Base-by-base conservation (phyloP, 2,113 vertebrate genomes). In the Entomyzon cyanotis region DNA sequence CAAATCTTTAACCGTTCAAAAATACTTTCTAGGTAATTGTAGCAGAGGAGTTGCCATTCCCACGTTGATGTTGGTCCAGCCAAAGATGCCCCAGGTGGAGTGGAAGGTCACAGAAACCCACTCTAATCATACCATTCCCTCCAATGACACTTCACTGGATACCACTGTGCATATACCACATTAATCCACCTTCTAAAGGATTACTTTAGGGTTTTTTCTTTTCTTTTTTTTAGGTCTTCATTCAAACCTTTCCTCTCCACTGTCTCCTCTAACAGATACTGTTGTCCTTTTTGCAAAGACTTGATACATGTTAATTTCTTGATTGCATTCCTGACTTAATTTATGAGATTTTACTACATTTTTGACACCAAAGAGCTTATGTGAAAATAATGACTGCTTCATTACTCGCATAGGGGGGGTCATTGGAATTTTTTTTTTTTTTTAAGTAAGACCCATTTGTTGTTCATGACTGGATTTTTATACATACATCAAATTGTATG, bases 151-250 rank as follows among this genome's bases (percentile, higher is more conserved):
- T 81, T 39, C 21, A 10, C 1, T 23, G 56, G 30, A 18, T 47
- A 35, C 9, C 0, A 1, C 11, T 44, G n/a, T 49, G 44, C 44
- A 27, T 44, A 49, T 35, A 33, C 19, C 10, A 28, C 27, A 7
- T 44, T 60, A 18, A 44, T 37, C 19, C 13, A 31, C 15, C 33
- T 47, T 64, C 85, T 19, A 20, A 46, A 75, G 14, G 12, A 65
- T 62, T 33, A 11, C 2, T 50, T 67, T 1, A 7, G 1, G 1
- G 1, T 2, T 39, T 56, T 5, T 39, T 21, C 8, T 11, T 6
- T 2, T 2, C 21, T 60, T 68, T 85, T 53, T 24, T 2, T 49
- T 23, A 11, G 52, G 22, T 20, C n/a, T 73, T 79, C 58, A 21
- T 78, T 85, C 23, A 47, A 31, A 73, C 14, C 44, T 75, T 82